Evolutionary conservation across 2,888 invertebrate species (phyloP), one percentile per base, ranked within the genome.

Genomic region (Xylocampa areola): DNA sequence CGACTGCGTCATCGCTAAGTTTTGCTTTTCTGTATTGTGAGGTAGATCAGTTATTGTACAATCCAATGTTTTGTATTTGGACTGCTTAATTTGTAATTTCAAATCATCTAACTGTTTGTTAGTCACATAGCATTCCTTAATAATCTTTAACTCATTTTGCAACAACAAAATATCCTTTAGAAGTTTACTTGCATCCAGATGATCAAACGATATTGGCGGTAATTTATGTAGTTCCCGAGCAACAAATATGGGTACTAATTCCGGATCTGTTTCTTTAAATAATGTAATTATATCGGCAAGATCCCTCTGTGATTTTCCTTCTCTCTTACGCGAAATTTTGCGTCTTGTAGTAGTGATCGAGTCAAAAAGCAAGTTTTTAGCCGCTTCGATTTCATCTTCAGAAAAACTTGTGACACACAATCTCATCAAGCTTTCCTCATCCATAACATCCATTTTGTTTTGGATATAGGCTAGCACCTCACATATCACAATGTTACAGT

Each of bases 241-340:
- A 7, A 63, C 62, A 32, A 63, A 63, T 14, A 53, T 30, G 5
- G 53, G 45, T n/a, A n/a, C n/a, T n/a, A n/a, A n/a, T n/a, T n/a
- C n/a, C n/a, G n/a, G n/a, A n/a, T n/a, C n/a, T n/a, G 2, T 17
- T 54, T 61, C 41, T 47, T 23, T 16, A 54, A 21, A 21, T 14
- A 16, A 6, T 14, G 39, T 25, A 16, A 61, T 47, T 4, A 60
- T 50, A 35, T 60, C 53, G 10, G 39, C 30, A 8, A 60, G 21
- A 41, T 50, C 60, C 32, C 47, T 37, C 19, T 33, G 52, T 13
- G 49, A 44, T 14, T 58, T 58, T 0, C 53, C 58, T 5, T 50
- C 37, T 11, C 49, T 49, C 23, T 37, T 29, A 2, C 53, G 53
- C 1, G 33, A 13, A 14, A 50, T 39, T 47, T 54, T 61, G 16